These are phyloP conservation scores for Batillaria attramentaria DNA, from an alignment of 1,140 invertebrate genomes.

Conservation along the genomic window DNA sequence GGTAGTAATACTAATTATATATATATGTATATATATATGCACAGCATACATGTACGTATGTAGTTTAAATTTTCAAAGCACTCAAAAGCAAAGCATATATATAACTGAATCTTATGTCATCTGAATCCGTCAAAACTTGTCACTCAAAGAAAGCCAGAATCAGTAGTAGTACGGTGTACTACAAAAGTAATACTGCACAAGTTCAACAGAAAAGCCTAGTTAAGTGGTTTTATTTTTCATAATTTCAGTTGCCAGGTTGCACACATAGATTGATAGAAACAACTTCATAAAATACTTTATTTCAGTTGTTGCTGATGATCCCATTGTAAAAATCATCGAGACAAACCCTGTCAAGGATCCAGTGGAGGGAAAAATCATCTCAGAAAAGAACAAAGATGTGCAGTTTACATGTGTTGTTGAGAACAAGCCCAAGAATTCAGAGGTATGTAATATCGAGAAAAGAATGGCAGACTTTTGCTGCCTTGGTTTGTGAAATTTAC, in stretches of 20 bases:
- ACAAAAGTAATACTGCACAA: neutral
- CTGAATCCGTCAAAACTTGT: neutral
- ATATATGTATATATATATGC: too few species aligned
- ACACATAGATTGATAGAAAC: neutral
- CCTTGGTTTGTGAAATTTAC: too few species aligned
- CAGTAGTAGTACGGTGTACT: neutral
- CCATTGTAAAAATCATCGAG: constrained; percentile 52
- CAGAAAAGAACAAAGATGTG: constrained; percentile 49
- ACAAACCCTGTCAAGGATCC: constrained; percentile 44
- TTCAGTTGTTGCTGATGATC: constrained; percentile 52
- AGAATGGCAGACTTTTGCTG: too few species aligned
- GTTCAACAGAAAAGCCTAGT: neutral
- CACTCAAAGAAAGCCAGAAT: neutral
- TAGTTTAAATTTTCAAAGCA: too few species aligned
- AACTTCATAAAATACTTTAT: constrained; percentile 8
- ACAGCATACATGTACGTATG: too few species aligned
- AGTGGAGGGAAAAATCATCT: constrained; percentile 43
- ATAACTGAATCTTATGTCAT: too few species aligned
- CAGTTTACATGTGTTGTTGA: constrained; percentile 55
- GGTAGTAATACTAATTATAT: too few species aligned
- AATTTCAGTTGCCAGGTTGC: neutral
- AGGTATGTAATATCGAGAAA: constrained; percentile 1
- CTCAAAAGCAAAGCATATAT: too few species aligned
- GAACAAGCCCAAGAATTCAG: constrained; percentile 43
- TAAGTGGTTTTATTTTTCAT: neutral